These are phyloP conservation scores for Cisticola juncidis DNA, from an alignment of 2,113 vertebrate genomes.

Conservation along the genomic window DNA sequence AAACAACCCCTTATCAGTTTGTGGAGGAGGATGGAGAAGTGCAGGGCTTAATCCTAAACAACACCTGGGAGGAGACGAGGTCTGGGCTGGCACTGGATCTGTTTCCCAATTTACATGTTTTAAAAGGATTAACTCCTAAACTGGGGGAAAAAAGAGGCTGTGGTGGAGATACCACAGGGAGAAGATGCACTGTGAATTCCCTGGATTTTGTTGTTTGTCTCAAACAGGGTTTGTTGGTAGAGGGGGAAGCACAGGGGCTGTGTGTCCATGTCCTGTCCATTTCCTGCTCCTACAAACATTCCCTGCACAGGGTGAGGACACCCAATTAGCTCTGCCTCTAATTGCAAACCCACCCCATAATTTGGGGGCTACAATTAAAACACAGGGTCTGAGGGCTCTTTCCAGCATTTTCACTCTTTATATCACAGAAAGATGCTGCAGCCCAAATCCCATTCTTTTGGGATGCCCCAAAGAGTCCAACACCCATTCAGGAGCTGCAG, in stretches of 20 bases:
- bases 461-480: neutral
- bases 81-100: neutral
- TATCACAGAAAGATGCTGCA: neutral
- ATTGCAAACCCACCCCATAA: neutral
- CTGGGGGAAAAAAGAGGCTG: neutral
- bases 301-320: neutral
- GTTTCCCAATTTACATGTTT: slow-evolving; percentile 13
- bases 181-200: neutral
- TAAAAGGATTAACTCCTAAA: slow-evolving; percentile 49
- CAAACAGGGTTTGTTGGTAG: neutral
- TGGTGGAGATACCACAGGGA: neutral
- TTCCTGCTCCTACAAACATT: neutral
- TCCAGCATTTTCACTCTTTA: neutral
- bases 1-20: neutral
- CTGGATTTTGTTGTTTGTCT: neutral
- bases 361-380: neutral
- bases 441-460: neutral
- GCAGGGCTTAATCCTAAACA: neutral
- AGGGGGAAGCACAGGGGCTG: neutral
- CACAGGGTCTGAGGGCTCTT: neutral
- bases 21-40: neutral
- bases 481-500: neutral
- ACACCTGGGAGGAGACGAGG: neutral
- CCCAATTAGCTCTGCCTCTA: neutral
- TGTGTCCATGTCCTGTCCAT: accelerated